phyloP scores from a whole-genome alignment of 2,113 vertebrate genomes.

The Plestiodon gilberti region DNA sequence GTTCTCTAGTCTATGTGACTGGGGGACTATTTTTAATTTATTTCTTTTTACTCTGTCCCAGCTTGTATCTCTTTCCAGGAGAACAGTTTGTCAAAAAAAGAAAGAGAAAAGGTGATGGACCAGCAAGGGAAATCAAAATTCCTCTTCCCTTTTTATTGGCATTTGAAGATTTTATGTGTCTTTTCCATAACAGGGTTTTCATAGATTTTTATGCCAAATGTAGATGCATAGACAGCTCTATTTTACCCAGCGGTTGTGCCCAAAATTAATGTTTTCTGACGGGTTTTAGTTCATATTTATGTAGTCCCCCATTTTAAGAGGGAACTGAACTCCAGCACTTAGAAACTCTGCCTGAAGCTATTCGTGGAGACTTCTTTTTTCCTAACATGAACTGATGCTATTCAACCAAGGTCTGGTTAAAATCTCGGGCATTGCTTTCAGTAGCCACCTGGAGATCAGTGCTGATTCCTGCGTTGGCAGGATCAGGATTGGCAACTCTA shows the following conservation, averaged over 20 bases:
- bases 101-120: slow-evolving; percentile 23
- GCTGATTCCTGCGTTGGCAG: no score
- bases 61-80: slow-evolving; percentile 24
- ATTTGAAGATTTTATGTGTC: background rate
- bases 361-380: no score
- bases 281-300: slow-evolving; percentile 34
- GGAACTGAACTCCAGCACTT: background rate
- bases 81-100: slow-evolving; percentile 2
- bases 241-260: accelerated
- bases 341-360: background rate
- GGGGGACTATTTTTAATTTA: background rate
- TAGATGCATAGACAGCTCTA: slow-evolving; percentile 30
- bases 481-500: no score
- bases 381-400: no score
- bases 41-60: slow-evolving; percentile 7
- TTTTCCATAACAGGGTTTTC: slow-evolving; percentile 33
- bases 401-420: no score
- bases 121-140: slow-evolving; percentile 43
- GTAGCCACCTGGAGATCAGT: no score
- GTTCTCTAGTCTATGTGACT: background rate
- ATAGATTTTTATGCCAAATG: slow-evolving; percentile 22
- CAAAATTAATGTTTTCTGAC: slow-evolving; percentile 11
- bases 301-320: slow-evolving; percentile 18
- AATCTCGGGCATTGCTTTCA: no score
- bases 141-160: slow-evolving; percentile 40